These are phyloP conservation scores for Sialia sialis DNA, from an alignment of 2,113 vertebrate species.

Conservation along the genomic window DNA sequence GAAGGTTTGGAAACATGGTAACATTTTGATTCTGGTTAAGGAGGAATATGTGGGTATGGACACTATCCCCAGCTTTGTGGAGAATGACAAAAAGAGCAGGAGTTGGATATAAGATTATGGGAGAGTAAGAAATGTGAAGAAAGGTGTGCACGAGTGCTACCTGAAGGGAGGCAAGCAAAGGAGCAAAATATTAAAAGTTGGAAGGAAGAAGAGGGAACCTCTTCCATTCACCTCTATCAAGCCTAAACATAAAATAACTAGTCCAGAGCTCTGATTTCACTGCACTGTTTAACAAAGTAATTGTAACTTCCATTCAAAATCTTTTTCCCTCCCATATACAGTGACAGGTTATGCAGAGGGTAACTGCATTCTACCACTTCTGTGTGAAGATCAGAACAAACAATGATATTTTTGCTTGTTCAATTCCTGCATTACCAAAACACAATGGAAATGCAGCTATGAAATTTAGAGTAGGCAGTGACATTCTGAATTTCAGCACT, in stretches of 20 bases:
- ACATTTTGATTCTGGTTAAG: background rate
- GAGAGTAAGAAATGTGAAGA: background rate
- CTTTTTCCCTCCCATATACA: background rate
- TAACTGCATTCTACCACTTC: background rate
- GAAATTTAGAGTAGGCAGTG: background rate
- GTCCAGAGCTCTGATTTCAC: background rate
- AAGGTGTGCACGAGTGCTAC: background rate
- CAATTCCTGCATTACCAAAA: background rate
- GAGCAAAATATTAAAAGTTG: background rate
- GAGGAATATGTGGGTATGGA: rapidly evolving
- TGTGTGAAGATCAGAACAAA: background rate
- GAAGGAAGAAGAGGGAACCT: background rate
- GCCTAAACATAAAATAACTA: background rate
- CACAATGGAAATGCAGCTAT: rapidly evolving
- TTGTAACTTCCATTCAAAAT: background rate
- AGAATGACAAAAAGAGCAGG: background rate
- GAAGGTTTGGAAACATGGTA: background rate
- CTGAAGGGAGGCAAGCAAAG: background rate
- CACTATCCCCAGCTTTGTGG: background rate
- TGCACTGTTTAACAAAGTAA: background rate
- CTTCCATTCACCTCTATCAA: background rate
- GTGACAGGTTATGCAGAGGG: background rate
- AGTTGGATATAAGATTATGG: background rate
- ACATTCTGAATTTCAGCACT: background rate
- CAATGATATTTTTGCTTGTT: background rate